Evolutionary conservation across 2,113 vertebrate genomes (phyloP).

Genomic region (Falcunculus frontatus): DNA sequence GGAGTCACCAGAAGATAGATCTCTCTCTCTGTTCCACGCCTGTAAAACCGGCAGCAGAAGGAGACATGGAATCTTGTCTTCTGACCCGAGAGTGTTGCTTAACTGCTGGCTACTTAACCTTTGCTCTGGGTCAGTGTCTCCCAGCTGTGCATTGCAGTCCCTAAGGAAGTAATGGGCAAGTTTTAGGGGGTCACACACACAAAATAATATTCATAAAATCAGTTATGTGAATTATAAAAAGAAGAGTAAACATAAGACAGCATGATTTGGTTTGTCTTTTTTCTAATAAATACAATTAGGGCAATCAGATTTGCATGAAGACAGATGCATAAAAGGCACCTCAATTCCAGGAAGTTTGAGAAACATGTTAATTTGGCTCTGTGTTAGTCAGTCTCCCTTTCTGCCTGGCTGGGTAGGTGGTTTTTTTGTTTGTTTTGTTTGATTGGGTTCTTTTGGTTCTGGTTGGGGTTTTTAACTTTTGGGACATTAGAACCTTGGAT

Average conservation of each 20-base stretch:
- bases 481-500: neutral
- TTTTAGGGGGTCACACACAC: neutral
- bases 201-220: neutral
- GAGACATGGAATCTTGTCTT: neutral
- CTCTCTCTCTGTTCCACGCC: neutral
- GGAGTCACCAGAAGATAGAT: neutral
- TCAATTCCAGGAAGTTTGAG: neutral
- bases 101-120: neutral
- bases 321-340: neutral
- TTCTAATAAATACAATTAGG: neutral
- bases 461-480: neutral
- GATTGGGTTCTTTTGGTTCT: neutral
- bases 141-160: neutral
- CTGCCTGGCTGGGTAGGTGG: neutral
- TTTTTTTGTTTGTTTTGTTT: neutral
- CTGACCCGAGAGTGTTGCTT: neutral
- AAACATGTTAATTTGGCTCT: accelerated
- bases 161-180: neutral
- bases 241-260: neutral
- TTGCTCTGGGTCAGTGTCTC: neutral
- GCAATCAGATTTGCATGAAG: neutral
- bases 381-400: neutral
- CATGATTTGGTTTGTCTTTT: neutral
- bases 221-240: neutral
- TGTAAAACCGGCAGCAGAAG: neutral